A percentile compares a stretch with the other conserved stretches of the same genome.
Conservation (phyloP, 37 sponge, comb jelly and placozoan species). For the Geodia barretti region DNA sequence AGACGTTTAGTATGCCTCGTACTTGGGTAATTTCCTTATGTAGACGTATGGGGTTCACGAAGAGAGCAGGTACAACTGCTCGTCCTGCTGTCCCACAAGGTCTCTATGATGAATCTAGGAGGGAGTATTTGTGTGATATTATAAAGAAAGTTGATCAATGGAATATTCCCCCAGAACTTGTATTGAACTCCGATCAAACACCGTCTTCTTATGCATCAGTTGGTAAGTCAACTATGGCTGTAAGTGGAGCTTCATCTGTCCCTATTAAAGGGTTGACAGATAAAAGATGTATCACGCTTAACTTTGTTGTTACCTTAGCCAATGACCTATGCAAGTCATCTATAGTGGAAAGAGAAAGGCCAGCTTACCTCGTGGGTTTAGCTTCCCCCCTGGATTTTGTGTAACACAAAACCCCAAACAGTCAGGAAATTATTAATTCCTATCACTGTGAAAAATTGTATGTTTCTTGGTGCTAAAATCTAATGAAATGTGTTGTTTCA, state of each 20-base stretch:
- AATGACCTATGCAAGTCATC: constrained; percentile 57
- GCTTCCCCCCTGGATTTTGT: constrained; percentile 17
- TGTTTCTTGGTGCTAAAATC: too few relatives aligned
- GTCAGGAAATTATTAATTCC: not conserved
- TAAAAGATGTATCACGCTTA: constrained; percentile 53
- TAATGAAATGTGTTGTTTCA: too few relatives aligned
- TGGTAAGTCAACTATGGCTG: constrained; percentile 49
- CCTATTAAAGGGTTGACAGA: constrained; percentile 46
- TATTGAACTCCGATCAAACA: constrained; percentile 58
- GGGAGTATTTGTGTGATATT: constrained; percentile 27
- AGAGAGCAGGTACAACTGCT: constrained; percentile 28
- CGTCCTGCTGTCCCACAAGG: constrained; percentile 51
- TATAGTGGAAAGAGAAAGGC: constrained; percentile 34
- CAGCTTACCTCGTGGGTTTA: constrained; percentile 7
- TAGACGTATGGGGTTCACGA: constrained; percentile 42
- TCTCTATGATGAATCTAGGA: too few relatives aligned
- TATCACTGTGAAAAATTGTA: too few relatives aligned
- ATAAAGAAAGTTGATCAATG: constrained; percentile 19
- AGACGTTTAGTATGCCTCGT: constrained; percentile 35
- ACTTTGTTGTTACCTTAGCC: constrained; percentile 39
- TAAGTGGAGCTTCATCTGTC: constrained; percentile 33
- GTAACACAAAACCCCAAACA: constrained; percentile 28
- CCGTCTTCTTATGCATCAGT: constrained; percentile 54
- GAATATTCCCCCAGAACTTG: constrained; percentile 45
- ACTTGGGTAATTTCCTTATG: constrained; percentile 60